Conservation (phyloP, 2,888 invertebrate genomes). For the Chirona hameri region DNA sequence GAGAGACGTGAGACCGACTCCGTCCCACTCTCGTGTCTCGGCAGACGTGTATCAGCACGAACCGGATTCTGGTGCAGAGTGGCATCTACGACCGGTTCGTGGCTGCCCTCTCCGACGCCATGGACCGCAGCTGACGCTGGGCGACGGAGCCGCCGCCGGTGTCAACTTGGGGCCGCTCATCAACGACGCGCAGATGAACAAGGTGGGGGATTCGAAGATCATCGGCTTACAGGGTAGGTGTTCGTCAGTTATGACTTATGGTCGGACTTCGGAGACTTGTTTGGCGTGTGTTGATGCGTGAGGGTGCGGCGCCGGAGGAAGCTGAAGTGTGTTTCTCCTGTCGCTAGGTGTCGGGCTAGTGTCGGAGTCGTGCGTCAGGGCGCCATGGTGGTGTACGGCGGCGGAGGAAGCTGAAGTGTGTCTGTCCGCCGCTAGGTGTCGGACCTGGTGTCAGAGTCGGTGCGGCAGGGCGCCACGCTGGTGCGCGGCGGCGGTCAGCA, state of each 20-base stretch:
- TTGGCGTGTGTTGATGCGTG: no score
- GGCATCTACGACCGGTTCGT: constrained; percentile 39
- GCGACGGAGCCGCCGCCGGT: constrained; percentile 67
- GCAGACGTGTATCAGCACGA: constrained; percentile 91
- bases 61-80: constrained; percentile 77
- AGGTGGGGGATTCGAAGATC: constrained; percentile 34
- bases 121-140: constrained; percentile 67
- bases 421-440: constrained; percentile 54
- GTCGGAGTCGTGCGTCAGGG: not conserved
- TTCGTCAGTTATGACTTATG: not conserved
- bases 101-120: constrained; percentile 52
- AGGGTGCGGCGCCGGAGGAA: no score
- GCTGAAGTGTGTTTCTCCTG: not conserved
- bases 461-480: constrained; percentile 72
- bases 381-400: not conserved
- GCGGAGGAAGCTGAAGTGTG: not conserved
- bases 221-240: no score
- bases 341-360: not conserved
- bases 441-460: constrained; percentile 77
- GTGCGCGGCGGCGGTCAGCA: constrained; percentile 69
- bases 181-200: constrained; percentile 57
- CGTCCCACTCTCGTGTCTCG: constrained; percentile 9
- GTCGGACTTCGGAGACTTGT: no score
- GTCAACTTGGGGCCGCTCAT: constrained; percentile 88
- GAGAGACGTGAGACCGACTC: no score